phyloP scores from a whole-genome alignment of 2,888 invertebrate species.

The Allygus modestus region DNA sequence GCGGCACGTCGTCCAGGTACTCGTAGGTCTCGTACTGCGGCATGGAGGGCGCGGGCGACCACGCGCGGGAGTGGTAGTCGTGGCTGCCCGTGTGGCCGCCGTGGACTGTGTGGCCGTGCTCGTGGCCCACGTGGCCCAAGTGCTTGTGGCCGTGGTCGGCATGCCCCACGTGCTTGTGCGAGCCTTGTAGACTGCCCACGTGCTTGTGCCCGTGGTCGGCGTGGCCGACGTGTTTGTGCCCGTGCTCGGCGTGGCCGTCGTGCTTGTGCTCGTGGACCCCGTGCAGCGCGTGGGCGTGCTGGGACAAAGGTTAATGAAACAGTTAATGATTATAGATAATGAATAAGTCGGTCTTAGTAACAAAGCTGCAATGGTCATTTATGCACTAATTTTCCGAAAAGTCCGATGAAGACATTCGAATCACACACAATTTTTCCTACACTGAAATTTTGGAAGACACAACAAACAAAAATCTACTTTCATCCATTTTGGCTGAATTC shows the following conservation, averaged over 20 bases:
- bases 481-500: no score
- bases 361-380: no score
- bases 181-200: conserved; percentile 74
- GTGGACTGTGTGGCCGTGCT: conserved; percentile 73
- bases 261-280: conserved; percentile 73
- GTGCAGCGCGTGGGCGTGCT: conserved; percentile 70
- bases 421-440: no score
- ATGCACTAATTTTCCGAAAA: no score
- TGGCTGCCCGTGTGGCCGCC: conserved; percentile 64
- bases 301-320: not conserved
- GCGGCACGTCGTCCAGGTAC: conserved; percentile 31
- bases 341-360: no score
- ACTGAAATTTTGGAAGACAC: no score
- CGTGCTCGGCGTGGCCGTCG: conserved; percentile 74
- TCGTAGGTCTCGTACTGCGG: conserved; percentile 57
- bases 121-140: conserved; percentile 75
- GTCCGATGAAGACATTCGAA: no score
- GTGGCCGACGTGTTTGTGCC: conserved; percentile 73
- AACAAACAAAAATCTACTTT: no score
- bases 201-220: conserved; percentile 72
- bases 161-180: conserved; percentile 75
- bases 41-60: not conserved
- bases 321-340: no score
- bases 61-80: conserved; percentile 63
- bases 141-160: conserved; percentile 75